A percentile compares a stretch with the other conserved stretches of the same genome.
These are phyloP conservation scores for Ypsolopha sequella DNA, from an alignment of 2,888 invertebrate species.

Conservation along the genomic window DNA sequence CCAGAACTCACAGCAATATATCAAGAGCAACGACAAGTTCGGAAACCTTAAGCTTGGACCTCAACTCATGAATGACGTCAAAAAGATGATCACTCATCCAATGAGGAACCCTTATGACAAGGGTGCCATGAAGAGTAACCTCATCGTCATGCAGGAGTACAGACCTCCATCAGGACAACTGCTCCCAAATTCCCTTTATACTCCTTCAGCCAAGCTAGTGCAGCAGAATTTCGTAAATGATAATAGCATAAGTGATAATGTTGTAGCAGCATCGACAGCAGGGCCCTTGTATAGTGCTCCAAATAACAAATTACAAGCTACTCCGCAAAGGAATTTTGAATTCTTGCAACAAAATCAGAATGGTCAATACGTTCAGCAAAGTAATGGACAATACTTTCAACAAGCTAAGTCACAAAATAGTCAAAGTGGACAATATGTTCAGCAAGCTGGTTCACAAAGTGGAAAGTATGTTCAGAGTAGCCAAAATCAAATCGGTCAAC, in stretches of 20 bases:
- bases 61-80: conserved; percentile 68
- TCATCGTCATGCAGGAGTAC: conserved; percentile 56
- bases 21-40: conserved; percentile 51
- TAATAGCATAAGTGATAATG: conserved; percentile 26
- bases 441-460: conserved; percentile 1
- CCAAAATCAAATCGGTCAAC: neutral
- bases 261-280: conserved; percentile 44
- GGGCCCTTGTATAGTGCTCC: conserved; percentile 34
- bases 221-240: conserved; percentile 29
- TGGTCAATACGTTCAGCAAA: conserved; percentile 12
- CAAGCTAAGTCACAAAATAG: conserved; percentile 10
- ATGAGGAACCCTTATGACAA: conserved; percentile 54
- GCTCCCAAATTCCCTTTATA: conserved; percentile 35
- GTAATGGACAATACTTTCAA: neutral
- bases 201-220: conserved; percentile 36
- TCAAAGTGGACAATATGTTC: conserved; percentile 21
- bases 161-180: conserved; percentile 50
- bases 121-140: conserved; percentile 36
- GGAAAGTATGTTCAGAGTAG: conserved; percentile 20
- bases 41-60: conserved; percentile 60
- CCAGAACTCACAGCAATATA: conserved; percentile 44
- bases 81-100: conserved; percentile 68
- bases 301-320: conserved; percentile 23
- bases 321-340: conserved; percentile 25
- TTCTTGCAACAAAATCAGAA: conserved; percentile 23